Percentiles rank a stretch among this genome's conserved stretches.
These are phyloP conservation scores for Lobophora halterata DNA, from an alignment of 2,888 invertebrate genomes.

Conservation along the genomic window DNA sequence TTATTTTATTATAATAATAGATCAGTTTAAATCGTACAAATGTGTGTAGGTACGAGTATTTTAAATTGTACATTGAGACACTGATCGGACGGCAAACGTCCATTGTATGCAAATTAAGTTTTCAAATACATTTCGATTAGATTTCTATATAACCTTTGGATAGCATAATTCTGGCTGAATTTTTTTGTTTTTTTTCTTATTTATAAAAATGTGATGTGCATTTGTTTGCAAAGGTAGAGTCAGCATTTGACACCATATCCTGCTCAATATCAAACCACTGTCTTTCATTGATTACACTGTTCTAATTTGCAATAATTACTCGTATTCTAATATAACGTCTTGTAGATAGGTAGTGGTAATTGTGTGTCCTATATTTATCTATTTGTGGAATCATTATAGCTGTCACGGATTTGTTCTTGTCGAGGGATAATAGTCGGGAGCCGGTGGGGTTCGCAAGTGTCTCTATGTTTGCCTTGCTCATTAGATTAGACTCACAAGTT, in stretches of 20 bases:
- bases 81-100: slow-evolving; percentile 2
- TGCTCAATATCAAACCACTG: too few species aligned
- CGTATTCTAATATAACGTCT: too few species aligned
- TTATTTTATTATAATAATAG: too few species aligned
- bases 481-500: slow-evolving; percentile 19
- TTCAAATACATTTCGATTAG: too few species aligned
- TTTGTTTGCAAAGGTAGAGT: too few species aligned
- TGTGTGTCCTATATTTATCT: slow-evolving; percentile 33
- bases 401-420: slow-evolving; percentile 58
- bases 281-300: too few species aligned
- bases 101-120: slow-evolving; percentile 27
- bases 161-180: neutral
- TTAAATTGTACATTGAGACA: neutral
- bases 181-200: too few species aligned
- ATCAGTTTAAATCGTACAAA: too few species aligned
- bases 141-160: slow-evolving; percentile 14
- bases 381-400: slow-evolving; percentile 41
- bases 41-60: too few species aligned
- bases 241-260: too few species aligned
- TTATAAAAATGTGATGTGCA: too few species aligned
- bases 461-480: slow-evolving; percentile 37
- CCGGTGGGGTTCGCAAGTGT: slow-evolving; percentile 28
- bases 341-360: slow-evolving; percentile 12
- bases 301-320: too few species aligned
- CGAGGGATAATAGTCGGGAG: slow-evolving; percentile 50